phyloP scores from a whole-genome alignment of 53 echinoderm and acorn worm genomes.

The Stichopus horrens region DNA sequence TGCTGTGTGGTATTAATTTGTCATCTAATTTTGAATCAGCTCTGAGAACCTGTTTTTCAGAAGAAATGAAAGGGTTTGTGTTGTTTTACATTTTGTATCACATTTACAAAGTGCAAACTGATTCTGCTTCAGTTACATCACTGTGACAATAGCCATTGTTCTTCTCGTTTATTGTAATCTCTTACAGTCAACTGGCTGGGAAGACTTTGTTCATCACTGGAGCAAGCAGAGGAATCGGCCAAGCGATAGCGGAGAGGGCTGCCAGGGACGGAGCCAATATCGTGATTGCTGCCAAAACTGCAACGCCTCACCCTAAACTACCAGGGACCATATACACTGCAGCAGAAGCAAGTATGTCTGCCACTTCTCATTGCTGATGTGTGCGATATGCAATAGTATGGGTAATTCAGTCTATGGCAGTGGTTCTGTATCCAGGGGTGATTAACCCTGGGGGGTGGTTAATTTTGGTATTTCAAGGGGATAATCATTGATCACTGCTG shows the following conservation, averaged over 20 bases:
- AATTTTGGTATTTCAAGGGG: not conserved
- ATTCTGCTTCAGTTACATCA: no score
- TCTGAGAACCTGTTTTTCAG: no score
- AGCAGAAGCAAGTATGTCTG: conserved; percentile 78
- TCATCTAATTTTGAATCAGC: no score
- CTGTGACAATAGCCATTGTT: no score
- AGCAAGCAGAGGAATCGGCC: conserved; percentile 93
- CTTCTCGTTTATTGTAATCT: no score
- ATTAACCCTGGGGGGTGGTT: no score
- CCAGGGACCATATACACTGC: conserved; percentile 98
- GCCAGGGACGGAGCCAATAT: conserved; percentile 95
- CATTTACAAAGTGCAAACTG: no score
- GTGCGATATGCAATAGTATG: not conserved
- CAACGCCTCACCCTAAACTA: conserved; percentile 82
- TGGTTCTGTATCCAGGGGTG: no score
- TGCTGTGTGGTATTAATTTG: no score
- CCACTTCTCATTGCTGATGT: not conserved
- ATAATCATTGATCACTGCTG: not conserved
- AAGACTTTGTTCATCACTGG: conserved; percentile 95
- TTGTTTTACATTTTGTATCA: no score
- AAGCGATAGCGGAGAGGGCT: conserved; percentile 91
- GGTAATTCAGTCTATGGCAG: not conserved
- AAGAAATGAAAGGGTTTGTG: no score
- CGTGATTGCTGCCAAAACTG: conserved; percentile 97
- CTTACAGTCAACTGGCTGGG: conserved; percentile 84